Evolutionary conservation across 2,797 vertebrate genomes (phyloP), one percentile per base, ranked within the genome.

Genomic region (Anguilla obscura): DNA sequence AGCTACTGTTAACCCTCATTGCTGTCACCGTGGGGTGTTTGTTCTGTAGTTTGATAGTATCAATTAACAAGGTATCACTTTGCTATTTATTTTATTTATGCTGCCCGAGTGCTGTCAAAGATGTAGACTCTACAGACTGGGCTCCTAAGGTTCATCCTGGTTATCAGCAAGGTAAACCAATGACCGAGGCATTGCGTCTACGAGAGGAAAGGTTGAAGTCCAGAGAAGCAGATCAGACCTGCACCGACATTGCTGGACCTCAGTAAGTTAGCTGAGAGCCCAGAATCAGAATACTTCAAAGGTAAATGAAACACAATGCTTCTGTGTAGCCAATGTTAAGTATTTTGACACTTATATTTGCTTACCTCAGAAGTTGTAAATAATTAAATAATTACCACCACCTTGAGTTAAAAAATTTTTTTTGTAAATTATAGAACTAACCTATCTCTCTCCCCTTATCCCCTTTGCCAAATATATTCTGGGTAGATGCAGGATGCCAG

Each of bases 401-500:
- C 21, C 16, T 16, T 40, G 45, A 40, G 45, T 45, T 45, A 45
- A n/a, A n/a, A n/a, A n/a, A n/a, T n/a, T n/a, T n/a, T n/a, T n/a
- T n/a, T n/a, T n/a, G 36, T 45, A 82, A 82, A 16, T 82, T 82
- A n/a, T 16, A 82, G 12, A 82, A 45, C 79, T 82, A 82, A 82
- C 7, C 79, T 24, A 14, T 82, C 79, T 82, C 21, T 24, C 79
- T 21, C 12, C 79, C 10, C 45, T 71, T n/a, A 24, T 60, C 58
- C 58, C 58, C 58, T 60, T 60, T 60, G 3, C 58, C 27, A 30
- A 10, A 76, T 82, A 82, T 40, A 82, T 82, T 82, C 12, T 82
- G 2, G 24, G 79, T n/a, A 82, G 79, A 82, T 45, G 36, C 79
- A 45, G 79, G 79, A 82, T 82, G 79, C 79, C 79, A 82, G 79